These are phyloP conservation scores for Hypotaenidia okinawae DNA, from an alignment of 2,797 vertebrate species.

Conservation along the genomic window DNA sequence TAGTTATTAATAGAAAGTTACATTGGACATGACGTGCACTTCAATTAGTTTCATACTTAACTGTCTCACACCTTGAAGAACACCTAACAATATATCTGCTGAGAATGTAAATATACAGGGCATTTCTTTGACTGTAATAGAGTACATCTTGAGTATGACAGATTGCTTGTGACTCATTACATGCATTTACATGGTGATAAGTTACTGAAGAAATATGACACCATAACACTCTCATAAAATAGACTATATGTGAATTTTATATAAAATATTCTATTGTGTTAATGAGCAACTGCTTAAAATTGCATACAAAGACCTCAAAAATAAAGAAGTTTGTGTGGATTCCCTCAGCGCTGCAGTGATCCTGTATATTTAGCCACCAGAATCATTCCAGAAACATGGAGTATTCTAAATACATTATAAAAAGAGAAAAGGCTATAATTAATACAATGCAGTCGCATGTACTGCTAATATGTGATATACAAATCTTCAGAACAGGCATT, in stretches of 20 bases:
- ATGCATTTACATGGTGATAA: neutral
- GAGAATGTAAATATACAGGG: neutral
- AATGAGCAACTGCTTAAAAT: neutral
- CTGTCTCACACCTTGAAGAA: constrained; percentile 2
- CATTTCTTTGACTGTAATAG: neutral
- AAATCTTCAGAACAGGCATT: neutral
- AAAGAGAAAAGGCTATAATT: neutral
- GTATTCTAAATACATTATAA: neutral
- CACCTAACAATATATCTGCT: neutral
- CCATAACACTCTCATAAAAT: neutral
- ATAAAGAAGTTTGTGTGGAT: neutral
- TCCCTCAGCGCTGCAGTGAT: neutral
- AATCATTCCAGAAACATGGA: neutral
- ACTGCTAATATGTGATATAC: neutral
- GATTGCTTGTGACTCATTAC: neutral
- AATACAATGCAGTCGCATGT: neutral
- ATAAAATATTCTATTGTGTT: neutral
- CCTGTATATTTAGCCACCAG: neutral
- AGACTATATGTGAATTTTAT: neutral
- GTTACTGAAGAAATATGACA: neutral
- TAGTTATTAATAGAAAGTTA: constrained; percentile 35
- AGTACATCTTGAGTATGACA: neutral
- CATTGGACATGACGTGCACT: neutral
- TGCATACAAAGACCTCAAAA: neutral
- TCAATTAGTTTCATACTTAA: constrained; percentile 31